Base-by-base conservation (phyloP, 2,888 invertebrate species). In the Tryphoninae sp. region DNA sequence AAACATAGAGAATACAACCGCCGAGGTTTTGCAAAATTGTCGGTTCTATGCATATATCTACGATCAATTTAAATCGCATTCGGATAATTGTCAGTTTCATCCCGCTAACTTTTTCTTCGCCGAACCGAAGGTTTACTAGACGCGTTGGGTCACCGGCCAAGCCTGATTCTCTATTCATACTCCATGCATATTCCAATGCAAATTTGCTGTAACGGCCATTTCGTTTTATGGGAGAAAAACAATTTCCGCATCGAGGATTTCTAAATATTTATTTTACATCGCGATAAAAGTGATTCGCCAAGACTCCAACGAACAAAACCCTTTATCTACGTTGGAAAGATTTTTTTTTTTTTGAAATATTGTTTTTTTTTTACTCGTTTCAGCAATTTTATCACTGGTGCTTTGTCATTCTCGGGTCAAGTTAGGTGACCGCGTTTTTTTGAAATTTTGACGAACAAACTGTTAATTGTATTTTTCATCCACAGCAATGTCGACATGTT, bases 51-150 rank as follows among this genome's bases (percentile, higher is more conserved):
- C 67, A 67, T 67, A 65, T 53, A 49, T 9, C 22, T 68, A 42
- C 23, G 45, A 42, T 40, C 51, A 68, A 76, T 76, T 68, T 68
- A 51, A 76, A 76, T 76, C 19, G n/a, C 61, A 42, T 33, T 68
- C 61, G 68, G 40, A 76, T 49, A 51, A 76, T 69, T 68, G 68
- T 61, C 68, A 61, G 53, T 53, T 68, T 76, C 23, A 68, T 58
- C 22, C 33, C 16, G 11, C 59, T 33, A 58, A 13, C 49, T 51
- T 74, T 76, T 62, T 68, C 59, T 61, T 76, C 22, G 7, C 11
- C 58, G 1, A 19, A 3, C 67, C 19, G 49, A 75, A 75, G 45
- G 45, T 26, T 51, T n/a, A 58, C 49, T 23, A 16, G 55, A 6
- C 55, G 49, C 58, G 67, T 59, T 33, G 16, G 2, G n/a, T 75